Evolutionary conservation across 2,113 vertebrate genomes (phyloP).

Genomic region (Ifrita kowaldi): DNA sequence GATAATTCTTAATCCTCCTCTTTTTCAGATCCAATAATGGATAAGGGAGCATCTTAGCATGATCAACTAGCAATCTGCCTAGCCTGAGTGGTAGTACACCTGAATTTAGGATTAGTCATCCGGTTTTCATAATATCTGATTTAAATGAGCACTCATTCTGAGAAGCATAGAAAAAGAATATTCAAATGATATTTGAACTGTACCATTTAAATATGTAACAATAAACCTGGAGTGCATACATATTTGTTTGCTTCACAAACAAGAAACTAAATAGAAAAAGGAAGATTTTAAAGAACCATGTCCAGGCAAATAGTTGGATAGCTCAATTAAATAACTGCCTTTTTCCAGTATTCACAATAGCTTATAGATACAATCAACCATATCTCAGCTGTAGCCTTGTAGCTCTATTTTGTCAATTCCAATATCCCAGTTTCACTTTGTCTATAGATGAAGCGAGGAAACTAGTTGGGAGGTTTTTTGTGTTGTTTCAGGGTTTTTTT

Average conservation of each 20-base stretch:
- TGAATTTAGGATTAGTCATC: constrained; percentile 81
- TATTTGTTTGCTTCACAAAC: background rate
- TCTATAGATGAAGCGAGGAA: background rate
- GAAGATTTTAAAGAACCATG: background rate
- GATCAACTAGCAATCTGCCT: constrained; percentile 90
- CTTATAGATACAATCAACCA: background rate
- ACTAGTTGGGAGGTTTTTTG: accelerated
- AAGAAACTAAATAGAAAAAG: background rate
- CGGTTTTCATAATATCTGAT: constrained; percentile 63
- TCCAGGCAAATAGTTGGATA: background rate
- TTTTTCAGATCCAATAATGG: constrained; percentile 91
- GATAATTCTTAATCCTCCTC: constrained; percentile 95
- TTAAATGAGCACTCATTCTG: constrained; percentile 56
- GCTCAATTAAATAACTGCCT: background rate
- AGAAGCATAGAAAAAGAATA: constrained; percentile 23
- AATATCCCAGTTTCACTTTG: background rate
- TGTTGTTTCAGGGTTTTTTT: background rate
- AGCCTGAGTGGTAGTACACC: constrained; percentile 82
- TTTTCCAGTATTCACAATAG: background rate
- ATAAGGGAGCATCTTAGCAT: constrained; percentile 87
- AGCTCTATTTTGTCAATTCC: background rate
- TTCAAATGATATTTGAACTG: background rate
- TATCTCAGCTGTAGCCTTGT: background rate
- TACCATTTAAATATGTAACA: background rate
- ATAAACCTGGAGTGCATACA: background rate